These are phyloP conservation scores for Allygus modestus DNA, from an alignment of 2,888 invertebrate species.

Conservation along the genomic window DNA sequence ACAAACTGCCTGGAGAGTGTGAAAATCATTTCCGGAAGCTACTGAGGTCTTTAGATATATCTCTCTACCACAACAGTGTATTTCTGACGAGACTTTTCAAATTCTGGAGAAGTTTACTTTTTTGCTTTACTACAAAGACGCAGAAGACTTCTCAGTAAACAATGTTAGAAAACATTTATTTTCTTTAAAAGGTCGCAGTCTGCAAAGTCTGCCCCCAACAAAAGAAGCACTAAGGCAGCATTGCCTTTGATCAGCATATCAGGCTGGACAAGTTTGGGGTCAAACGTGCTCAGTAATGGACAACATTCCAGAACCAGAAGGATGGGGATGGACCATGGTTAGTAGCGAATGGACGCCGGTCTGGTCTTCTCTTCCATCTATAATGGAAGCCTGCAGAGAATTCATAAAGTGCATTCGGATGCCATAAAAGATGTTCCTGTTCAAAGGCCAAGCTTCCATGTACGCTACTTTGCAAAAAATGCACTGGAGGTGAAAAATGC, in stretches of 20 bases:
- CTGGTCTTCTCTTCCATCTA: slow-evolving; percentile 7
- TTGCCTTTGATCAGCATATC: slow-evolving; percentile 27
- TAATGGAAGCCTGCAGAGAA: slow-evolving; percentile 37
- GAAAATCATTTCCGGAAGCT: slow-evolving; percentile 46
- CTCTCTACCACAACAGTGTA: slow-evolving; percentile 14
- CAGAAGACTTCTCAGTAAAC: neutral
- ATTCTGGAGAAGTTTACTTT: slow-evolving; percentile 30
- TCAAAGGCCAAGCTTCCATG: slow-evolving; percentile 37
- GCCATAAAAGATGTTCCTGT: slow-evolving; percentile 41
- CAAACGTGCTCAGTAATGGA: slow-evolving; percentile 24
- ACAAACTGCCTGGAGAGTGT: slow-evolving; percentile 30
- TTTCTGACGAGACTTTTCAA: slow-evolving; percentile 13
- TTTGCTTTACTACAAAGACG: neutral
- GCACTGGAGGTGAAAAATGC: slow-evolving; percentile 24
- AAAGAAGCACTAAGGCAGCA: slow-evolving; percentile 34
- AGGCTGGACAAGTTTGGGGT: slow-evolving; percentile 37
- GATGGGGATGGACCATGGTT: neutral
- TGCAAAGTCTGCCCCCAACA: neutral
- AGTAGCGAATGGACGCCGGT: neutral
- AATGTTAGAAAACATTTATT: neutral
- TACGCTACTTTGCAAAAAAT: slow-evolving; percentile 26
- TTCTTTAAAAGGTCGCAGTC: neutral
- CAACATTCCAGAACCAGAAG: neutral
- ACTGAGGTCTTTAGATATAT: neutral
- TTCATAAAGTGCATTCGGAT: slow-evolving; percentile 26